Evolutionary conservation across 2,113 vertebrate species (phyloP).

Genomic region (Ceratotherium simum): DNA sequence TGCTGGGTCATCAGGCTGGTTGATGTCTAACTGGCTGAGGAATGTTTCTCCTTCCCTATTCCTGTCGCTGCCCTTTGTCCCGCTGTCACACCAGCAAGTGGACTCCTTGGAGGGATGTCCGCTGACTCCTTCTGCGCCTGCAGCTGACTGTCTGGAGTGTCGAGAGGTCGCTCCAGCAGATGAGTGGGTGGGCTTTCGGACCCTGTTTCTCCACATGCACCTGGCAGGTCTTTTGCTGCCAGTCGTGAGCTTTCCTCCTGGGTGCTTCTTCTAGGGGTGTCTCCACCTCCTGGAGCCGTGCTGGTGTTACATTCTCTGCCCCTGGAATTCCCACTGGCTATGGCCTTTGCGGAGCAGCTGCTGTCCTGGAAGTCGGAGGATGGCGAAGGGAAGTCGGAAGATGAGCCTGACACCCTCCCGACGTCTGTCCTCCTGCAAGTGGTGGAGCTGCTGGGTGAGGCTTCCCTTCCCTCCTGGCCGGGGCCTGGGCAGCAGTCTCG

Average conservation of each 20-base stretch:
- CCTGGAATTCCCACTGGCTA: conserved; percentile 95
- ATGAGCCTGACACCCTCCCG: conserved; percentile 95
- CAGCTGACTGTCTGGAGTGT: too few species aligned
- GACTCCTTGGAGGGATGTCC: background rate
- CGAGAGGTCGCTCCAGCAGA: background rate
- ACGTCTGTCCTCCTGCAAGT: conserved; percentile 95
- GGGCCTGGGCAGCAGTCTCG: accelerated
- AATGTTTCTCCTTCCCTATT: background rate
- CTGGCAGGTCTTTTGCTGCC: background rate
- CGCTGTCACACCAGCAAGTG: background rate
- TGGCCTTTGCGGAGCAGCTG: conserved; percentile 98
- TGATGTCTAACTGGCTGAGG: background rate
- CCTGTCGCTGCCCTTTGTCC: background rate
- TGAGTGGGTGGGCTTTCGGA: background rate
- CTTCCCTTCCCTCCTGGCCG: accelerated
- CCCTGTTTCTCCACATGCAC: accelerated
- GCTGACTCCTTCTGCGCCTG: background rate
- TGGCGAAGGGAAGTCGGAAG: conserved; percentile 91
- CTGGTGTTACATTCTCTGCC: conserved; percentile 96
- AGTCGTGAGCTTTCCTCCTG: background rate
- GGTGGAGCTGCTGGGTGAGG: conserved; percentile 95
- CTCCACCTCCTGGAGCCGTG: conserved; percentile 96
- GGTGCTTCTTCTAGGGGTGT: conserved; percentile 90
- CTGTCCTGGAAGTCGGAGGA: conserved; percentile 95
- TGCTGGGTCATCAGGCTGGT: background rate